Evolutionary conservation across 2,888 invertebrate species (phyloP), one percentile per base, ranked within the genome.

Genomic region (Mactromeris polynyma): DNA sequence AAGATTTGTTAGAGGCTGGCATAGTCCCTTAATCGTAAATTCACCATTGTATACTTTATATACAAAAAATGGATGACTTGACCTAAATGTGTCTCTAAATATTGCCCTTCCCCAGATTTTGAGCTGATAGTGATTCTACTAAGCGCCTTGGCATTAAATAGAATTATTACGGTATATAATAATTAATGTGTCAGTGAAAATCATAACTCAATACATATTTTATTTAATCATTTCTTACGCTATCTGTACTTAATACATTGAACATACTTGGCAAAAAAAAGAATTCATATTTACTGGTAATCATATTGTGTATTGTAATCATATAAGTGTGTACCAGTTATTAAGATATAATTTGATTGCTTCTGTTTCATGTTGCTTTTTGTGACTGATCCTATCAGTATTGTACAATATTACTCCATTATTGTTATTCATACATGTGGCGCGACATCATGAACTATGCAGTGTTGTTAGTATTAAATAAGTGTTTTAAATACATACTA

Each of bases 401-500:
- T 0, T 17, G 19, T 73, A 64, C 58, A n/a, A 26, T 73, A 73
- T 33, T 73, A 73, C 73, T 36, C 17, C 17, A 33, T 33, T 2
- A 73, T 73, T 73, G 46, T 73, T 19, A 73, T 4, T 73, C 7
- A 33, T 33, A 69, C 31, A 73, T 36, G 73, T 33, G 36, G 33
- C 73, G 36, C 31, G 17, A 26, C 14, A 33, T 33, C 1, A 9
- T n/a, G n/a, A n/a, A n/a, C n/a, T 33, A 36, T 11, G 26, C 33
- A 73, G 17, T 58, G 36, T 14, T 73, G 36, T 73, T 33, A 17
- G 14, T 33, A 6, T 31, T 7, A 31, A 19, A 3, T 73, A 73
- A 73, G 73, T 73, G 73, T 73, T 73, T 73, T 73, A 36, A 33
- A 73, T 73, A 73, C 73, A 73, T 17, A 73, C 17, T 33, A 73